phyloP scores from a whole-genome alignment of 2,113 vertebrate species.

The Nesospiza acunhae region DNA sequence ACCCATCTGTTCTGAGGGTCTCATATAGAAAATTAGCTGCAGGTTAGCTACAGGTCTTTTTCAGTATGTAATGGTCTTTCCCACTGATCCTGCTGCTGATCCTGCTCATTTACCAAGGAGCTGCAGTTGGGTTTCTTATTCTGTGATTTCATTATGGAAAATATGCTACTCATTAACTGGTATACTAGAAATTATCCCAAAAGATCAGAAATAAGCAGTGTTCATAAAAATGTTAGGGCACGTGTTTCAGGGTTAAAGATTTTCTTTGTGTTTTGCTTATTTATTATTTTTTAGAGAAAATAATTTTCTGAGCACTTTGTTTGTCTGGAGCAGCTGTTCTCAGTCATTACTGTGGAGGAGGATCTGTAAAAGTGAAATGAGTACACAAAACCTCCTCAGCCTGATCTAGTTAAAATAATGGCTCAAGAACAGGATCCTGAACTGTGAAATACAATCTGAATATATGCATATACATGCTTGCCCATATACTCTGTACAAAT shows the following conservation, averaged over 20 bases:
- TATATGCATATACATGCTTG: not conserved
- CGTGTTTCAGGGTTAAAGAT: not conserved
- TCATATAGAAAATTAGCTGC: not conserved
- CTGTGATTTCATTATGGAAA: not conserved
- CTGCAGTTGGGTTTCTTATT: not conserved
- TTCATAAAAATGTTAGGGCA: not conserved
- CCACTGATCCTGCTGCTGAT: not conserved
- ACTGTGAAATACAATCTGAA: not conserved
- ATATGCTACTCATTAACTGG: not conserved
- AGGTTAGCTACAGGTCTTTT: not conserved
- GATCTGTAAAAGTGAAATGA: slow-evolving; percentile 12
- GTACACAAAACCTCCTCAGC: not conserved
- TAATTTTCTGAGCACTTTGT: not conserved
- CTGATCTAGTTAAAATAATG: not conserved
- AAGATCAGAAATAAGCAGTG: not conserved
- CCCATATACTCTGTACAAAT: not conserved
- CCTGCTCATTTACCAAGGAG: not conserved
- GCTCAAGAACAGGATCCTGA: not conserved
- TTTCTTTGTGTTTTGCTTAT: not conserved
- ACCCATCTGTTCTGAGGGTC: not conserved
- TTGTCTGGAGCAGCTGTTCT: slow-evolving; percentile 10
- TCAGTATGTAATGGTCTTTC: not conserved
- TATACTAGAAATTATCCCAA: not conserved
- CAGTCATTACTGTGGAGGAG: slow-evolving; percentile 11
- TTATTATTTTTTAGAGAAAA: not conserved